Conservation (phyloP, 2,113 vertebrate species). For the Pristiophorus japonicus region DNA sequence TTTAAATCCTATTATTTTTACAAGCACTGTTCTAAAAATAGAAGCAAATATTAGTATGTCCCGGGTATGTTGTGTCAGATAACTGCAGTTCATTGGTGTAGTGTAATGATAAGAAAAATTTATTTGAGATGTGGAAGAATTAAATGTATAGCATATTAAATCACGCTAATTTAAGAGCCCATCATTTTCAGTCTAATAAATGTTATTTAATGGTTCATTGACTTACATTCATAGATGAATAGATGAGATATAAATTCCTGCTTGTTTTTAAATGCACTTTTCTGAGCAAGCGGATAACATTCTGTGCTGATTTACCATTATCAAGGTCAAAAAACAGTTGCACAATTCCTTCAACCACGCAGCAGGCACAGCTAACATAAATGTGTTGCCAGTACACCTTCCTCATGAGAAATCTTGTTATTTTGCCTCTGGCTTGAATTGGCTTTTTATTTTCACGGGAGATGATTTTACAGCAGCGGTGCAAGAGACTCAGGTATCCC, state of each 20-base stretch:
- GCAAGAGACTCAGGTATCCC: background rate
- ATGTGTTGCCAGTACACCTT: background rate
- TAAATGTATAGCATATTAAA: background rate
- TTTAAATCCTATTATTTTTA: background rate
- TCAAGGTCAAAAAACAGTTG: background rate
- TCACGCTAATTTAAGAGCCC: background rate
- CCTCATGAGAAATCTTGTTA: conserved; percentile 2
- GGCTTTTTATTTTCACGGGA: background rate
- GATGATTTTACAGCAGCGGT: background rate
- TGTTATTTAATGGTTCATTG: conserved; percentile 18
- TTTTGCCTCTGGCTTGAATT: background rate
- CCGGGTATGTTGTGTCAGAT: background rate
- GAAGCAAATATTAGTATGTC: background rate
- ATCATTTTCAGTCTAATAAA: background rate
- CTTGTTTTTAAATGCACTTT: background rate
- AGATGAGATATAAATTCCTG: background rate
- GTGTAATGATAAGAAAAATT: conserved; percentile 7
- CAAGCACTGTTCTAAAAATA: background rate
- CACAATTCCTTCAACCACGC: background rate
- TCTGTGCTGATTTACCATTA: background rate
- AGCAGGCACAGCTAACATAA: background rate
- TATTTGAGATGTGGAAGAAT: conserved; percentile 7
- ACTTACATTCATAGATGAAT: background rate
- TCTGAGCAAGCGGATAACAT: background rate
- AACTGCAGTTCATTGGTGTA: background rate